Evolutionary conservation across 2,888 invertebrate genomes (phyloP).

Genomic region (Cerceris rybyensis): DNA sequence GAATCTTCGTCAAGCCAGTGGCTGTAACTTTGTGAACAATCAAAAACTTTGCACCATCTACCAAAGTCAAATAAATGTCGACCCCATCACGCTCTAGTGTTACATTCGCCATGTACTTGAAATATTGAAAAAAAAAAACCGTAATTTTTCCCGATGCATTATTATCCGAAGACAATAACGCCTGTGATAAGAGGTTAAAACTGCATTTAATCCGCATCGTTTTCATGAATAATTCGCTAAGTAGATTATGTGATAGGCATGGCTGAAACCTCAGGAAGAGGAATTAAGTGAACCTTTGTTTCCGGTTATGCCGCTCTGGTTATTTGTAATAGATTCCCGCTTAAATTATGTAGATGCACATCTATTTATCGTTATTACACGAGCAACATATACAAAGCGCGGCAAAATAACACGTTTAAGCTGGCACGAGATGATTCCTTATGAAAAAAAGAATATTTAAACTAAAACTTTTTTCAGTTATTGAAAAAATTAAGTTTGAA

Average conservation of each 20-base stretch:
- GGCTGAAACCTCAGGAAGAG: constrained; percentile 24
- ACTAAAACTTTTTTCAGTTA: no score
- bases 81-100: not conserved
- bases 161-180: constrained; percentile 45
- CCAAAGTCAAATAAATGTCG: no score
- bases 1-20: no score
- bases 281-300: constrained; percentile 49
- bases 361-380: constrained; percentile 39
- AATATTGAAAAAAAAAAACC: not conserved
- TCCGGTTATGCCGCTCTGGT: constrained; percentile 39
- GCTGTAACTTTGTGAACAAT: no score
- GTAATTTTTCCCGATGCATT: not conserved
- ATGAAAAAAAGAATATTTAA: no score
- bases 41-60: no score
- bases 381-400: not conserved
- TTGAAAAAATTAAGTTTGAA: no score
- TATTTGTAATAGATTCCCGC: constrained; percentile 40
- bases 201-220: constrained; percentile 32
- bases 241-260: constrained; percentile 24
- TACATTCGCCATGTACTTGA: not conserved
- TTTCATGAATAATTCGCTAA: constrained; percentile 11
- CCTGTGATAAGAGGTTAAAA: constrained; percentile 15
- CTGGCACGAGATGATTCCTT: no score
- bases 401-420: no score
- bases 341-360: constrained; percentile 38